Conservation (phyloP, 2,797 vertebrate species). For the Oreonectes daqikongensis region DNA sequence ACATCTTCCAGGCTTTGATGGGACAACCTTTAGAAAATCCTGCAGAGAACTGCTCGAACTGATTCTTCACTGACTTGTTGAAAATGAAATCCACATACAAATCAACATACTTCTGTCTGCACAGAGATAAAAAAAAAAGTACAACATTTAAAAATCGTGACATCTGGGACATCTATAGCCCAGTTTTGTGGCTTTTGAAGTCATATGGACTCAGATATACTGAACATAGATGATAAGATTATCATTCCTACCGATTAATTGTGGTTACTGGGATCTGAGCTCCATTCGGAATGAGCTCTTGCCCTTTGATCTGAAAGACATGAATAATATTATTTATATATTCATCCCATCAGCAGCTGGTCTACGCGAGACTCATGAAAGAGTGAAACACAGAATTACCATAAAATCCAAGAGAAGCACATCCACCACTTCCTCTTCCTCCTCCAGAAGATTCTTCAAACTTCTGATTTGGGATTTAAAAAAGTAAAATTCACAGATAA, state of each 20-base stretch:
- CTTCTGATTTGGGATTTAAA: slow-evolving; percentile 52
- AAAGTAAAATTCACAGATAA: background rate
- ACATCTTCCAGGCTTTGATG: slow-evolving; percentile 50
- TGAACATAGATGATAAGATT: background rate
- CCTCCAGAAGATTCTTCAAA: slow-evolving; percentile 64
- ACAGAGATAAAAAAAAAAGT: slow-evolving; percentile 20
- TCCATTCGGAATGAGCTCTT: slow-evolving; percentile 72
- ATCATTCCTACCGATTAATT: slow-evolving; percentile 68
- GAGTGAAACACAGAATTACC: slow-evolving; percentile 59
- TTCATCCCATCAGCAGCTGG: background rate
- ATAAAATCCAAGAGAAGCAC: slow-evolving; percentile 65
- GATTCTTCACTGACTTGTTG: slow-evolving; percentile 59
- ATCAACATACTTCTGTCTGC: slow-evolving; percentile 74
- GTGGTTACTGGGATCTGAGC: slow-evolving; percentile 66
- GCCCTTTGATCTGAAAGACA: slow-evolving; percentile 47
- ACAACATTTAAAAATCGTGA: no score
- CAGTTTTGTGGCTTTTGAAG: no score
- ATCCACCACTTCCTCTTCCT: slow-evolving; percentile 63
- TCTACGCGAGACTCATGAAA: background rate
- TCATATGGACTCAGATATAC: no score
- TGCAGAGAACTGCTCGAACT: slow-evolving; percentile 37
- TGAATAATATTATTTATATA: background rate
- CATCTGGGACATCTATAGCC: no score
- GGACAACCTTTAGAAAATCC: slow-evolving; percentile 48
- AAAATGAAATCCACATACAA: slow-evolving; percentile 69